phyloP scores from a whole-genome alignment of 2,113 vertebrate genomes.

The Ceuthmochares aereus region DNA sequence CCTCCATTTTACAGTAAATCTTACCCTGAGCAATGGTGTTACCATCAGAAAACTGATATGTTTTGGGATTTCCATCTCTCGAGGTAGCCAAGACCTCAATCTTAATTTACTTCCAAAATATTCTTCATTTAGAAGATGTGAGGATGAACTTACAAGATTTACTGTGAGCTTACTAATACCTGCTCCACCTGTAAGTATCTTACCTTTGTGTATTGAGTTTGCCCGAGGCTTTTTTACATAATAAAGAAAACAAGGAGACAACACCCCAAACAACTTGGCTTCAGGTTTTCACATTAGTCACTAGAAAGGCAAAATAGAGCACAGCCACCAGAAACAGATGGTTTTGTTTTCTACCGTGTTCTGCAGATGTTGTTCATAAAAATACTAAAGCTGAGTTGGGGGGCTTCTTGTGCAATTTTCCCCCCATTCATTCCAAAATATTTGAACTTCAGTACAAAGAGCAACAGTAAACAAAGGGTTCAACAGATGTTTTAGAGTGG shows the following conservation, averaged over 20 bases:
- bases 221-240: background rate
- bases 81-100: background rate
- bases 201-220: background rate
- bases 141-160: background rate
- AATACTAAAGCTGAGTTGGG: background rate
- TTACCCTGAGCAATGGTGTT: background rate
- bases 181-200: background rate
- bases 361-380: constrained; percentile 31
- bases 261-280: background rate
- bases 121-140: background rate
- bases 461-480: constrained; percentile 19
- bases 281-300: background rate
- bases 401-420: background rate
- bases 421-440: background rate
- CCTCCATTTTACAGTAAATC: background rate
- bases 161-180: background rate
- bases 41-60: background rate
- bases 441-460: constrained; percentile 28
- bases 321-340: constrained; percentile 27
- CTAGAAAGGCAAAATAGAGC: background rate
- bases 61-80: background rate
- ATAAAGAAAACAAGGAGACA: background rate
- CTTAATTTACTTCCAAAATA: background rate
- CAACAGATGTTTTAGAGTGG: background rate
- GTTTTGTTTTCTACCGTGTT: constrained; percentile 2